Base-by-base conservation (phyloP, 1,140 invertebrate genomes). In the Antheraea mylitta region DNA sequence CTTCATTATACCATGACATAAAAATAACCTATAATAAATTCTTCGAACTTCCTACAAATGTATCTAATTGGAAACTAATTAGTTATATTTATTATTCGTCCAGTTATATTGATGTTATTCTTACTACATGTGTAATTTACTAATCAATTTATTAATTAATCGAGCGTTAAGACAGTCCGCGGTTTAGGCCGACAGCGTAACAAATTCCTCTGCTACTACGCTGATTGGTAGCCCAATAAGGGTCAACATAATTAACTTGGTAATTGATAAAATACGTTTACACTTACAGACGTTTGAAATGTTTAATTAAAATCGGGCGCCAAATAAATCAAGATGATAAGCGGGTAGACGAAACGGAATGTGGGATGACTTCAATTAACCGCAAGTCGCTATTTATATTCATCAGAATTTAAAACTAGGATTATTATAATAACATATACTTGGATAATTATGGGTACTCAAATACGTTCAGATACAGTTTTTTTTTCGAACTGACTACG, bases 201-300 rank as follows among this genome's bases (percentile, higher is more conserved):
- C 73, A 71, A 73, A 74, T 81, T 75, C 78, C 74, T 68, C 64
- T 67, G 64, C 72, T 76, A 70, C 76, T 74, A 62, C 64, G 70
- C 65, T 79, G 74, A 78, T 78, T 76, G 68, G 71, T 71, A 75
- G 67, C 5, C 53, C 42, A 74, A 63, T 74, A 69, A 74, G 72
- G 72, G 72, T 77, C 72, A 77, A 69, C 62, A 76, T 71, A 71
- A 76, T 76, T 71, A 70, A 59, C 60, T 58, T 53, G 13, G 16
- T 67, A 73, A 70, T 64, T 73, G 72, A 67, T 59, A 53, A 59
- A 65, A 48, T 68, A 53, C 58, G 37, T 58, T 65, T 30, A 53
- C 48, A 36, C 36, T 42, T 69, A 61, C 38, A 30, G 67, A 67
- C 69, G 9, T 70, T 38, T 37, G 62, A 53, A n/a, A 66, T 58